Evolutionary conservation across 2,888 invertebrate species (phyloP), one percentile per base, ranked within the genome.

Genomic region (Acanthosepion pharaonis): DNA sequence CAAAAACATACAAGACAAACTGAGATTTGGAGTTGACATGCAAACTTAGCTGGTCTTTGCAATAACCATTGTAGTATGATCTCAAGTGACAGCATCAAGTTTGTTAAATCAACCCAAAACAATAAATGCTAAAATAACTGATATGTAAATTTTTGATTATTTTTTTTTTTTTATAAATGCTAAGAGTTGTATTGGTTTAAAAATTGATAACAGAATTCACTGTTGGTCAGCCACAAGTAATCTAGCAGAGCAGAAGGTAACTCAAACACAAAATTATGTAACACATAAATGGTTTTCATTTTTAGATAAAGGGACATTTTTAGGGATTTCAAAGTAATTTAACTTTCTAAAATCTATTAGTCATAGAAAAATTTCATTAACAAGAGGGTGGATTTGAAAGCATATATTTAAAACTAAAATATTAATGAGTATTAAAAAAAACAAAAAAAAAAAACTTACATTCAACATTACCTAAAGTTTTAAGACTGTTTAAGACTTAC

Each of bases 61-160:
- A 78, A 78, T 33, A 78, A 78, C 78, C 78, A 78, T 33, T 78
- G n/a, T 78, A n/a, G 23, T n/a, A n/a, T 11, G n/a, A n/a, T n/a
- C 78, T 33, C n/a, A 78, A 78, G 78, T 78, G n/a, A 78, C 78
- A 78, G 78, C 78, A 78, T 78, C 78, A 78, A 78, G 78, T 78
- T 78, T n/a, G 78, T 78, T 78, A n/a, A 78, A 78, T 78, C 78
- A 33, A 78, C n/a, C n/a, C n/a, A 78, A 8, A 78, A 25, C 9
- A 78, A 78, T 78, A 78, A 78, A 78, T 78, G 18, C n/a, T 8
- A 78, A 78, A 78, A 33, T 9, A 78, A 78, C n/a, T 33, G 78
- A 78, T 78, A 23, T 20, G 5, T 5, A 33, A 9, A 78, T n/a
- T 78, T 78, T n/a, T n/a, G 1, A n/a, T 78, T 5, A 59, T 59